These are phyloP conservation scores for Erebia epiphron DNA, from an alignment of 2,888 invertebrate genomes.

Conservation along the genomic window DNA sequence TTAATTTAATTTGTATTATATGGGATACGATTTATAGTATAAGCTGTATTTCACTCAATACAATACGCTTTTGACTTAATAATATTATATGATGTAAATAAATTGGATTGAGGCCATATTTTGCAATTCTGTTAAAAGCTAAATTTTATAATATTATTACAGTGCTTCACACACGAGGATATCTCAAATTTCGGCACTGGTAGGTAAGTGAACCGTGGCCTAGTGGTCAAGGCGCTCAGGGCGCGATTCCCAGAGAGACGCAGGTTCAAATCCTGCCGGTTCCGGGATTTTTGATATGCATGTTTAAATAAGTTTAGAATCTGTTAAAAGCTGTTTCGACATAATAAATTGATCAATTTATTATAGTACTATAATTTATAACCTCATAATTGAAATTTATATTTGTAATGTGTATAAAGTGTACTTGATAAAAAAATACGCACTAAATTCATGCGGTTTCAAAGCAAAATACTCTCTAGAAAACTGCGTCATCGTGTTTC, in stretches of 20 bases:
- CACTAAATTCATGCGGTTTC: too few species aligned
- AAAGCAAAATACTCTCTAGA: too few species aligned
- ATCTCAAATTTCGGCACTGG: too few species aligned
- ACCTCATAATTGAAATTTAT: constrained; percentile 8
- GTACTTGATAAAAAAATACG: not conserved
- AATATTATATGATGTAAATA: constrained; percentile 29
- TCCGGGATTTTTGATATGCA: too few species aligned
- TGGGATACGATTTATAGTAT: constrained; percentile 39
- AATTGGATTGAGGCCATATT: constrained; percentile 31
- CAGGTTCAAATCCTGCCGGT: too few species aligned
- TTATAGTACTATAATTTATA: constrained; percentile 5
- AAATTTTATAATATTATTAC: too few species aligned
- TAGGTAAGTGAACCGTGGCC: too few species aligned
- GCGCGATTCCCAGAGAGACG: too few species aligned
- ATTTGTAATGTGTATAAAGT: not conserved
- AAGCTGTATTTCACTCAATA: constrained; percentile 35
- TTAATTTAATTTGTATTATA: constrained; percentile 53
- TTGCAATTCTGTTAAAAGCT: constrained; percentile 27
- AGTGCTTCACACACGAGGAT: too few species aligned
- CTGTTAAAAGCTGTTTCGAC: constrained; percentile 21
- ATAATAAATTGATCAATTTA: constrained; percentile 21
- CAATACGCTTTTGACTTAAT: constrained; percentile 29
- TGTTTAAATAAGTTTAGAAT: too few species aligned
- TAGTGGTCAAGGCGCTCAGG: too few species aligned
- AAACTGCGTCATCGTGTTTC: too few species aligned